Evolutionary conservation across 64 coral and sea anemone genomes (phyloP), one percentile per base, ranked within the genome.

Genomic region (Pocillopora damicornis): DNA sequence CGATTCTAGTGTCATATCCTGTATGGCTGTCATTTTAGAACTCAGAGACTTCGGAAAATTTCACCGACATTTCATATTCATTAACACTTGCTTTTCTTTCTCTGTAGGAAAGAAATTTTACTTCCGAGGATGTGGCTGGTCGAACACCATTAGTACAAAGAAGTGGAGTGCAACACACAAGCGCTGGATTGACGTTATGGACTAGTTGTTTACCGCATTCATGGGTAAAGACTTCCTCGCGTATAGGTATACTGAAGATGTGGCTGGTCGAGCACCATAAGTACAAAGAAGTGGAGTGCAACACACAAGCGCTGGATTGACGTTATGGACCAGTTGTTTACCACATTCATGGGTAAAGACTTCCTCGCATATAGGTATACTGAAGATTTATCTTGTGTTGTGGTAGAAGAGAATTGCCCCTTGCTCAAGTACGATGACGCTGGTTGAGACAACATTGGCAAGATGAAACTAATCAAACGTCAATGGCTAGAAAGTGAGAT

Each of bases 251-350:
- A 30, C 30, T 30, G 30, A 30, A 30, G 30, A 30, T 30, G 30
- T 30, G 30, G 30, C 30, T 86, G 82, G 82, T 12, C 3, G 9
- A 80, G 35, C 56, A 22, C 45, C 23, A 62, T 34, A 15, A 80
- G 78, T 60, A 80, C 78, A 1, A 62, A 80, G 59, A 63, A 16
- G 59, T 80, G 60, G 78, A 80, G 78, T 80, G 23, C 59, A 80
- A 11, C 51, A 87, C 78, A 80, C 59, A 80, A 63, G 78, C 78
- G 13, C 59, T 80, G 78, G 78, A 34, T 80, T 12, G 78, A 80
- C 23, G 60, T 23, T 9, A 61, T 80, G 56, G 78, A 80, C 59
- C 58, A 80, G 59, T 25, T 80, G 13, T 80, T 80, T 62, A 62
- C 58, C 13, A 13, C 59, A 25, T 80, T 80, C 11, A 26, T 80